Evolutionary conservation across 1,140 invertebrate species (phyloP).

Genomic region (Tetraneura akinire): DNA sequence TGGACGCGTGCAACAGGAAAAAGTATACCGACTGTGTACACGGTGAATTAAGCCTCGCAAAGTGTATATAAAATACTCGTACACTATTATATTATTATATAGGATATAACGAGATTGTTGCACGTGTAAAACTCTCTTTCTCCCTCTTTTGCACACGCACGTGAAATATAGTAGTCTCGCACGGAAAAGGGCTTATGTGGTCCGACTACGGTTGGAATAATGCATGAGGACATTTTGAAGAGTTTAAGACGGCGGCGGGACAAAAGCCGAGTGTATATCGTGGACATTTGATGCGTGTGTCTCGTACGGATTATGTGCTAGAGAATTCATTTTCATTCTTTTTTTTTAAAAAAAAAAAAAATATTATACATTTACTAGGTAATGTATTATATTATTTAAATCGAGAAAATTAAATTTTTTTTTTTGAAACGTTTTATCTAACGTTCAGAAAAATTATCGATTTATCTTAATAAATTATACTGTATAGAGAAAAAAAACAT

Average conservation of each 20-base stretch:
- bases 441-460: no score
- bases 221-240: constrained; percentile 29
- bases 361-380: no score
- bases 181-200: not conserved
- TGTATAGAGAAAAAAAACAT: no score
- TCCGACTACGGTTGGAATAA: not conserved
- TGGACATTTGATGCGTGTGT: not conserved
- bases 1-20: constrained; percentile 6
- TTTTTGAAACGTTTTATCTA: no score
- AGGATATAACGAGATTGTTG: constrained; percentile 23
- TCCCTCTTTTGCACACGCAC: not conserved
- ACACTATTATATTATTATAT: no score
- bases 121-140: not conserved
- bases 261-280: not conserved
- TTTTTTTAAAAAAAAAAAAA: no score
- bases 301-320: not conserved
- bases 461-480: no score
- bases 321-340: not conserved
- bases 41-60: constrained; percentile 3
- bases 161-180: not conserved
- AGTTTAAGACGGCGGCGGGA: not conserved
- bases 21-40: no score
- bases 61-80: no score
- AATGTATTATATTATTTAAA: no score
- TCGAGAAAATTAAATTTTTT: no score